Conservation (phyloP, 2,113 vertebrate species). For the Lichenostomus cassidix region DNA sequence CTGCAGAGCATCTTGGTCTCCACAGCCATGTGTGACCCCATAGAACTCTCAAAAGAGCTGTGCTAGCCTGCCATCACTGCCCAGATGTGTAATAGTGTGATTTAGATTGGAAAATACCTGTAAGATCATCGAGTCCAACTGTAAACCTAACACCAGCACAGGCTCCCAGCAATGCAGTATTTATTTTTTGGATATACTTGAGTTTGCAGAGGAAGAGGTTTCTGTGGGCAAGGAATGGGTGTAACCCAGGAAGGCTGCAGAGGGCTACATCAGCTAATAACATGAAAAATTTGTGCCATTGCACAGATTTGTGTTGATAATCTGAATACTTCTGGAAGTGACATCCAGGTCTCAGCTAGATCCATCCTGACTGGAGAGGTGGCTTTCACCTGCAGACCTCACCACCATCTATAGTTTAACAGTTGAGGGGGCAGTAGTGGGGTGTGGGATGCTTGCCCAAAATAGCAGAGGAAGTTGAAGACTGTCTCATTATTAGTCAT, state of each 20-base stretch:
- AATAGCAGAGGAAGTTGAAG: not conserved
- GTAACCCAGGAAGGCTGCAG: not conserved
- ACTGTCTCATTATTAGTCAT: not conserved
- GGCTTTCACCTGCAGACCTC: not conserved
- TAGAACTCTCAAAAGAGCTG: not conserved
- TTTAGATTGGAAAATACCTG: not conserved
- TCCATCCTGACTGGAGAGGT: not conserved
- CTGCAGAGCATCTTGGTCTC: not conserved
- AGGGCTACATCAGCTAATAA: not conserved
- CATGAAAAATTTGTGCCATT: not conserved
- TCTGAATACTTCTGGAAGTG: not conserved
- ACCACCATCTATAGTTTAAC: not conserved
- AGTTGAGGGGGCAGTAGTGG: not conserved
- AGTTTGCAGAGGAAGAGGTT: not conserved
- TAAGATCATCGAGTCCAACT: not conserved
- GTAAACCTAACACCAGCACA: not conserved
- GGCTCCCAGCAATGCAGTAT: not conserved
- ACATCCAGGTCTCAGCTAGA: not conserved
- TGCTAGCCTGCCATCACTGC: not conserved
- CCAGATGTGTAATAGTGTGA: not conserved
- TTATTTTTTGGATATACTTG: not conserved
- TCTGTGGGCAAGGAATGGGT: not conserved
- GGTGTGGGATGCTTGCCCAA: not conserved
- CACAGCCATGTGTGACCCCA: not conserved
- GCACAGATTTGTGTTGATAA: too few species aligned